Base-by-base conservation (phyloP, 2,888 invertebrate genomes). In the Acrocyrtus sp. region DNA sequence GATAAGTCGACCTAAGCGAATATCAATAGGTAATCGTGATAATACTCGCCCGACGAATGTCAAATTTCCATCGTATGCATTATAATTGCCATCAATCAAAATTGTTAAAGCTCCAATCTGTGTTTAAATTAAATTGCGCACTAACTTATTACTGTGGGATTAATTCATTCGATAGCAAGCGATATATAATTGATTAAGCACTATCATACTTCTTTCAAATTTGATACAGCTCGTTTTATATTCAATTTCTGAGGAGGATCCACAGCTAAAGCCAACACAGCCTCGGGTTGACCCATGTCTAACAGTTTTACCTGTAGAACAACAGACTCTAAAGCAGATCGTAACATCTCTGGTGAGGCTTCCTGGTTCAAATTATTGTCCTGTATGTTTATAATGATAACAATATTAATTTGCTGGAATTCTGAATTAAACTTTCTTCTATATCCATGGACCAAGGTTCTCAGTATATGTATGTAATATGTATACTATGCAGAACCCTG, bases 31-130 rank as follows among this genome's bases (percentile, higher is more conserved):
- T 47, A 98, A 84, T 45, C 86, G 85, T 0, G 93, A 90, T 90
- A 96, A 92, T 0, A 97, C 87, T 8, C 87, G 87, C 0, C 98
- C 98, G 79, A 97, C 85, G 84, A 90, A 92, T 0, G 96, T 96
- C 51, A 98, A 82, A 77, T 95, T 92, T 0, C 97, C 98, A 84
- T 98, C 96, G 15, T 88, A 85, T 0, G 82, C 82, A 65, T 85
- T 82, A 17, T 84, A 83, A 22, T 84, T 82, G 0, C 87, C 88
- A 43, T 88, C 85, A 0, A 87, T 83, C 0, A 88, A 88, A 34
- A 88, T 88, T 68, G 90, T 88, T 8, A 97, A 83, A 0, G 92
- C 96, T 8, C 96, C 95, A n/a, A 90, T 86, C 90, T 93, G 81
- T 22, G 39, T 17, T 22, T 39, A 39, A 19, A 39, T 8, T n/a